A percentile compares a stretch with the other conserved stretches of the same genome.
Conservation (phyloP, 1,140 invertebrate species). For the Bombus confusus region DNA sequence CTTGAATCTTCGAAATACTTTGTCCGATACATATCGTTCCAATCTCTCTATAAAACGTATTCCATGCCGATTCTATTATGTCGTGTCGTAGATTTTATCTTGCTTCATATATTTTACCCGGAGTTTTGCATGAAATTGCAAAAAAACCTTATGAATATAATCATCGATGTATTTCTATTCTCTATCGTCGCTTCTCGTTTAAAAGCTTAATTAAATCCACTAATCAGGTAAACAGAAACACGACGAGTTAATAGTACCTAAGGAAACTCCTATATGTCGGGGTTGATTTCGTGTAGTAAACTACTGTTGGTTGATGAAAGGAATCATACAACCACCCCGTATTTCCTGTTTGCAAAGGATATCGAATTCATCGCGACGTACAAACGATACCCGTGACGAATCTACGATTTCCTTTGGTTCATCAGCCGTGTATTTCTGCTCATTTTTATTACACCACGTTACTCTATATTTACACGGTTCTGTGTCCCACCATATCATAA, state of each 20-base stretch:
- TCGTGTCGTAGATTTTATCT: background rate
- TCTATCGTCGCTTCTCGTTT: background rate
- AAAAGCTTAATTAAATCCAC: background rate
- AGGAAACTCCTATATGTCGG: background rate
- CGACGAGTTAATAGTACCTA: background rate
- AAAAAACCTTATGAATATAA: background rate
- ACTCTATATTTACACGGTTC: conserved; percentile 21
- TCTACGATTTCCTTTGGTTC: conserved; percentile 61
- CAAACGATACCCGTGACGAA: conserved; percentile 63
- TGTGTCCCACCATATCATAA: background rate
- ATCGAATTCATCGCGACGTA: conserved; percentile 42
- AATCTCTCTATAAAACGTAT: background rate
- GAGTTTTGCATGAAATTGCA: background rate
- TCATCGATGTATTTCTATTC: background rate
- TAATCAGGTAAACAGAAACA: too few species aligned
- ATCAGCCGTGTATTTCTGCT: conserved; percentile 19
- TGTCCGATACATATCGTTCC: background rate
- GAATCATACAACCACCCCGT: background rate
- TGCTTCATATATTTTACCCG: background rate
- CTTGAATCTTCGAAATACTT: background rate
- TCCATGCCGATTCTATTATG: background rate
- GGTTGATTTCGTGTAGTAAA: background rate
- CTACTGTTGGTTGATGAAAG: background rate
- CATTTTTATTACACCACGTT: conserved; percentile 6
- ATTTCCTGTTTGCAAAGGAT: background rate